phyloP scores from a whole-genome alignment of 2,888 invertebrate genomes.

The Eristalis tenax region DNA sequence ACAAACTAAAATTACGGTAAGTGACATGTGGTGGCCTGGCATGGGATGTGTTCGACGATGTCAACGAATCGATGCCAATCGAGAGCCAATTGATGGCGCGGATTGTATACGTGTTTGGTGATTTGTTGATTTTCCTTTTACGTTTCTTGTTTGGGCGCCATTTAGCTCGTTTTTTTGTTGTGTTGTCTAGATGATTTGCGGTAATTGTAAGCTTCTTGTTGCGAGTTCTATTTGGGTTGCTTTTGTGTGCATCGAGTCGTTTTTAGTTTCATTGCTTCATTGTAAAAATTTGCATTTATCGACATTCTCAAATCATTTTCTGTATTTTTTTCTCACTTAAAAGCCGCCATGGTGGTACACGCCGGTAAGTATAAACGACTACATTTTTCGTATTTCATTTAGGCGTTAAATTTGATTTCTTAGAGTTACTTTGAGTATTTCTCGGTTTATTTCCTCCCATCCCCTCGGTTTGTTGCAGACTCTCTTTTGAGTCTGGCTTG shows the following conservation, averaged over 20 bases:
- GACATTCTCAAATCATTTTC: slow-evolving; percentile 66
- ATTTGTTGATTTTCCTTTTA: neutral
- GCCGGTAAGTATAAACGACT: slow-evolving; percentile 88
- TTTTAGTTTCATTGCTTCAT: slow-evolving; percentile 60
- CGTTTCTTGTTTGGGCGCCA: neutral
- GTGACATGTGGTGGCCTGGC: slow-evolving; percentile 74
- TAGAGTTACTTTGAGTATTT: slow-evolving; percentile 5
- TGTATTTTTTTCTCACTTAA: slow-evolving; percentile 76
- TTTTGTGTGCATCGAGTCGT: neutral
- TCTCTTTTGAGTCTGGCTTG: neutral
- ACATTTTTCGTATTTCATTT: slow-evolving; percentile 48
- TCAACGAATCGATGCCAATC: neutral
- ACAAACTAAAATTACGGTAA: slow-evolving; percentile 94
- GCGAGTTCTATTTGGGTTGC: neutral
- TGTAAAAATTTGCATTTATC: slow-evolving; percentile 67
- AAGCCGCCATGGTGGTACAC: slow-evolving; percentile 97
- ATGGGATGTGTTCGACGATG: neutral
- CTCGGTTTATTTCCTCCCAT: neutral
- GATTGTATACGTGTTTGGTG: neutral
- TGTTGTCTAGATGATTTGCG: neutral
- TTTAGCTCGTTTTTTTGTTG: neutral
- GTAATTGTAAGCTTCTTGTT: slow-evolving; percentile 23
- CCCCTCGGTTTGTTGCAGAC: neutral
- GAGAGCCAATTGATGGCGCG: neutral
- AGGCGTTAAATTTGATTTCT: slow-evolving; percentile 33